A percentile compares a stretch with the other conserved stretches of the same genome.
These are phyloP conservation scores for Sebastes vulpes DNA, from an alignment of 2,797 vertebrate genomes.

Conservation along the genomic window DNA sequence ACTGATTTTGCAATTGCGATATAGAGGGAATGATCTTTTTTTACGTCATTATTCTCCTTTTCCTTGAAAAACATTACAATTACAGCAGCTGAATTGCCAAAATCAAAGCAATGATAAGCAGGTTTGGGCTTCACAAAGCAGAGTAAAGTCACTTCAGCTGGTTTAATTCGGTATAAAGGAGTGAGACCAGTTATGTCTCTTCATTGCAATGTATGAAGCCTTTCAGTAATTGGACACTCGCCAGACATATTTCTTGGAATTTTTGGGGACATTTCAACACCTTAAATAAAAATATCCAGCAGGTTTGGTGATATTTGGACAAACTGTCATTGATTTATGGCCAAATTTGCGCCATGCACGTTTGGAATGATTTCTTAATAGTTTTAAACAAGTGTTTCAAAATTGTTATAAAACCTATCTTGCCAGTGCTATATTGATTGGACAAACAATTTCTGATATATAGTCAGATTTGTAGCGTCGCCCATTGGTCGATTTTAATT, in stretches of 20 bases:
- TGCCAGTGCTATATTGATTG: too few species aligned
- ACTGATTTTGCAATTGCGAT: neutral
- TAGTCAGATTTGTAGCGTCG: too few species aligned
- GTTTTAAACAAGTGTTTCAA: too few species aligned
- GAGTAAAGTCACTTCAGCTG: neutral
- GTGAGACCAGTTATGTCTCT: neutral
- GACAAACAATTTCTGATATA: too few species aligned
- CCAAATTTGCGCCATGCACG: neutral
- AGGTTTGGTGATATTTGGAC: neutral
- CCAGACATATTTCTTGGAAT: neutral
- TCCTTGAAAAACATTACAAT: neutral
- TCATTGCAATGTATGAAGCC: neutral
- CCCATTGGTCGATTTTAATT: too few species aligned
- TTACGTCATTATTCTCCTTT: neutral
- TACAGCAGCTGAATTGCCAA: neutral
- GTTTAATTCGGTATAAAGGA: neutral
- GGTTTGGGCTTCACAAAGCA: neutral
- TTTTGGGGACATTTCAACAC: too few species aligned
- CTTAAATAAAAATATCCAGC: neutral
- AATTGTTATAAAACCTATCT: too few species aligned
- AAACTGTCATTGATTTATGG: neutral
- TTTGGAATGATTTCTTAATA: neutral
- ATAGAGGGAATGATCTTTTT: too few species aligned
- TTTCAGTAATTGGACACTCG: neutral
- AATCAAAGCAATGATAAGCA: neutral